Base-by-base conservation (phyloP, 2,888 invertebrate genomes). In the Ecliptopera silaceata region DNA sequence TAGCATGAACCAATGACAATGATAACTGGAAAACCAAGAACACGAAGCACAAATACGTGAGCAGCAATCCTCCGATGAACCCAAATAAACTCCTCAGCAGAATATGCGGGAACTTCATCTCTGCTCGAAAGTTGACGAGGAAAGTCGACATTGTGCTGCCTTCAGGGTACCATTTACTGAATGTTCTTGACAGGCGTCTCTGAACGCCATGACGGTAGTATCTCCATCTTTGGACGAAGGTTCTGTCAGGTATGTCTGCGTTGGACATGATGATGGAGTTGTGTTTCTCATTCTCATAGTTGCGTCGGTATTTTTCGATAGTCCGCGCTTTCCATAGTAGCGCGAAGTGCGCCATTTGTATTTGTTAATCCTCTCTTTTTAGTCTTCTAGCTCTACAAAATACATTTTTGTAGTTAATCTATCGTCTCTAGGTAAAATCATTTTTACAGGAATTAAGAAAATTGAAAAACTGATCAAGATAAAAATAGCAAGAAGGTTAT, bases 11-110 rank as follows among this genome's bases (percentile, higher is more conserved):
- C 2, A 94, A 75, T 2, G 92, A 92, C 71, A 94, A 92, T 48
- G 94, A 93, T 44, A 95, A 71, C 77, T 95, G 94, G 62, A 94
- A 92, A 0, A 95, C 93, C 64, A 95, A 93, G 73, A 95, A 94
- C 75, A 94, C 87, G 71, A 94, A 95, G 69, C 94, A 93, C 34
- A 94, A 79, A 69, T 94, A 94, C 0, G 94, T 94, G 42, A 95
- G 76, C 10, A 93, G 63, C 42, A 94, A 90, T 0, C 95, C 95
- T 15, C 93, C 92, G 0, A 94, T 61, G 65, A 95, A 95, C 1
- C 95, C 95, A 11, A 93, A 68, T 0, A 94, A 61, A 71, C 94
- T 94, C 72, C 94, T 95, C 13, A 93, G 51, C 2, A 94, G 77
- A 61, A 92, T 94, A 78, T 95, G 94, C 0, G 86, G 82, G 48